Evolutionary conservation across 1,140 invertebrate species (phyloP).

Genomic region (Gonioctena quinquepunctata): DNA sequence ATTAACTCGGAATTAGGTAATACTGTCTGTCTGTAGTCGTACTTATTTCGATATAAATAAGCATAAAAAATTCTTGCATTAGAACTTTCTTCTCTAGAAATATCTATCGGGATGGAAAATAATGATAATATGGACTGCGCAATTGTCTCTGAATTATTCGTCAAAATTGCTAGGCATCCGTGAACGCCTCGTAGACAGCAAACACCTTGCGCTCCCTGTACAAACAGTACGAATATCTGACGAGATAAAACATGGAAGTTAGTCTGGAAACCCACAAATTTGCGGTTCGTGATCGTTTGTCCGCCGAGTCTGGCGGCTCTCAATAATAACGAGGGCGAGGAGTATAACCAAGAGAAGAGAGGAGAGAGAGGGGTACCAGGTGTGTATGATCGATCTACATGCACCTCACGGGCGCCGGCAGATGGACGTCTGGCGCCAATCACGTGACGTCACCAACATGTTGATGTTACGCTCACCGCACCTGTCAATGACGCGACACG

Average conservation of each 20-base stretch:
- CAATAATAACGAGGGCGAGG: background rate
- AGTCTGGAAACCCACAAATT: background rate
- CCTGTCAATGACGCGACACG: slow-evolving; percentile 12
- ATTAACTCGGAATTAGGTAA: no score
- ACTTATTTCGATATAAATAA: no score
- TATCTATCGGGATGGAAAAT: no score
- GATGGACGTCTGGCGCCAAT: slow-evolving; percentile 48
- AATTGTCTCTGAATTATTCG: no score
- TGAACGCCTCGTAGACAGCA: no score
- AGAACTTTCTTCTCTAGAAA: no score
- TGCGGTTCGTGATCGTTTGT: background rate
- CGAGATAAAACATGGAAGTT: background rate
- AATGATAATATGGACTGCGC: no score
- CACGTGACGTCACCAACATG: slow-evolving; percentile 41
- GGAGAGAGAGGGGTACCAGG: slow-evolving; percentile 29
- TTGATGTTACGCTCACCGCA: slow-evolving; percentile 19
- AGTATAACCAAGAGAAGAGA: background rate
- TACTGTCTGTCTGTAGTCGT: no score
- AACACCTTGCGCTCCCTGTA: no score
- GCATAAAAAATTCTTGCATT: no score
- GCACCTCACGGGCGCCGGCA: slow-evolving; percentile 47
- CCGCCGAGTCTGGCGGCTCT: background rate
- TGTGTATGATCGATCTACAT: slow-evolving; percentile 47
- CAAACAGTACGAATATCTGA: background rate
- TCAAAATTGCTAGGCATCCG: no score